A percentile compares a stretch with the other conserved stretches of the same genome.
phyloP scores from a whole-genome alignment of 2,888 invertebrate species.

The Papilio gigon region DNA sequence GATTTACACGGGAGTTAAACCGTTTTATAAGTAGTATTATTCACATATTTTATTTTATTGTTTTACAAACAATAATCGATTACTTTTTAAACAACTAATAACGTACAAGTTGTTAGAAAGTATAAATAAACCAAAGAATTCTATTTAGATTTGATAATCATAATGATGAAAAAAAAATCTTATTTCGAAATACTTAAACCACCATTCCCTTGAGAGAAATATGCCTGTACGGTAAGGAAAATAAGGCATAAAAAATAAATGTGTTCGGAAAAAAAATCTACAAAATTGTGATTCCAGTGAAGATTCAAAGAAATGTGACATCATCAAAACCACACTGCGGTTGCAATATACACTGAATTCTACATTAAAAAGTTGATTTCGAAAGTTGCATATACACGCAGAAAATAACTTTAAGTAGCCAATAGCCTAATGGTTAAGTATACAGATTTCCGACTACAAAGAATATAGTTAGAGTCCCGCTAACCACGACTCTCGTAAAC shows the following conservation, averaged over 20 bases:
- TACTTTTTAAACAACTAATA: background rate
- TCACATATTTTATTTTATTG: too few species aligned
- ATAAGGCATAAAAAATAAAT: background rate
- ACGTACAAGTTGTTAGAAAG: background rate
- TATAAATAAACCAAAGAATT: background rate
- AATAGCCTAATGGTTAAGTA: too few species aligned
- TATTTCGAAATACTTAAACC: background rate
- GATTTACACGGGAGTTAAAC: too few species aligned
- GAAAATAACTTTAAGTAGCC: too few species aligned
- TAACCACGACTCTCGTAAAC: too few species aligned
- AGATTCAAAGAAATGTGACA: background rate
- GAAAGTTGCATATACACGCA: constrained; percentile 80
- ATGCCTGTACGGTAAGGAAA: background rate
- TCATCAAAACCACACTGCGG: background rate
- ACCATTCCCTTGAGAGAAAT: background rate
- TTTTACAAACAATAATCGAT: background rate
- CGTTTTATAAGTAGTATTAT: too few species aligned
- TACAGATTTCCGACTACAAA: too few species aligned
- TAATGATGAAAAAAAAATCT: background rate
- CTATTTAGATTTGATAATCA: background rate
- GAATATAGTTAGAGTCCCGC: too few species aligned
- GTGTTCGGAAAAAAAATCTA: background rate
- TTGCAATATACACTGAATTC: background rate
- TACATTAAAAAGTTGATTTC: background rate
- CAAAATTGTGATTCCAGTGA: background rate